These are phyloP conservation scores for Leucoraja erinaceus DNA, from an alignment of 2,113 vertebrate species.

Conservation along the genomic window DNA sequence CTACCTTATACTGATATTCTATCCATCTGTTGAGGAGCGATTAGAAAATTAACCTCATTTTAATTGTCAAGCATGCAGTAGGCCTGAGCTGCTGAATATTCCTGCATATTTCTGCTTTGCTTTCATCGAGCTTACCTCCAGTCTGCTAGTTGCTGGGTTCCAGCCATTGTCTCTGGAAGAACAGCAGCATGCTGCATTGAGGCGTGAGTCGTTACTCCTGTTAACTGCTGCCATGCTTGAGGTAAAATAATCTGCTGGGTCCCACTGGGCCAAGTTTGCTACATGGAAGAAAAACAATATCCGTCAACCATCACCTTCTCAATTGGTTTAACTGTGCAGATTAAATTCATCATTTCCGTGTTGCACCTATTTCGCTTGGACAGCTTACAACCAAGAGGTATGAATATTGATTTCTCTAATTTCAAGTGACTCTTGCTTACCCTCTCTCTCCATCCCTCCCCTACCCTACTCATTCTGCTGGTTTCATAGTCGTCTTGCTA, in stretches of 20 bases:
- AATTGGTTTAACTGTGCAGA: not conserved
- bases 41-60: conserved; percentile 1
- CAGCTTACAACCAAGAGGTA: too few species aligned
- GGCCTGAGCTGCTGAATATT: too few species aligned
- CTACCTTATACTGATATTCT: not conserved
- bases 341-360: not conserved
- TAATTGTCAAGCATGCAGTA: not conserved
- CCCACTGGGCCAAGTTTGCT: conserved; percentile 95
- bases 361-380: too few species aligned
- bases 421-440: too few species aligned
- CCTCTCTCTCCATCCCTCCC: too few species aligned
- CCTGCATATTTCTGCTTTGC: too few species aligned
- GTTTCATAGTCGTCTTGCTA: too few species aligned
- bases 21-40: not conserved
- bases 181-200: conserved; percentile 90
- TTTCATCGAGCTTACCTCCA: conserved; percentile 74
- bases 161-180: conserved; percentile 87
- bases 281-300: conserved; percentile 39
- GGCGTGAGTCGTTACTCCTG: conserved; percentile 77
- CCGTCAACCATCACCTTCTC: not conserved
- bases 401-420: too few species aligned
- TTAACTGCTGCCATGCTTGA: conserved; percentile 93
- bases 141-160: conserved; percentile 81
- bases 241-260: conserved; percentile 96
- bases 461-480: too few species aligned